Evolutionary conservation across 2,113 vertebrate species (phyloP).

Genomic region (Ceratotherium simum): DNA sequence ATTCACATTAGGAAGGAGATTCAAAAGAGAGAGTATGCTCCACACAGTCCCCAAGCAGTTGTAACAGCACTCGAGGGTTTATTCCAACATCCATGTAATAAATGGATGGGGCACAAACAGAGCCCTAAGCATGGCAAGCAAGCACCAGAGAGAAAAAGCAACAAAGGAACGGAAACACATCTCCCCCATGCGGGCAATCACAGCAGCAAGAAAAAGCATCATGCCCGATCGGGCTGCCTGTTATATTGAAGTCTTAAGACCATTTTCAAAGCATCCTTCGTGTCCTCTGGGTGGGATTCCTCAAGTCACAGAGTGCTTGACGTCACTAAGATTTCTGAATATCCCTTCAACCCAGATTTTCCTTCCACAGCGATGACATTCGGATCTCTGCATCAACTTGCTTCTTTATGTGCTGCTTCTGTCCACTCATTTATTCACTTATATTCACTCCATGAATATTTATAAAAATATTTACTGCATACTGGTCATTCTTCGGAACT

Average conservation of each 20-base stretch:
- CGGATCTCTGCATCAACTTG: not conserved
- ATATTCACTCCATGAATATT: not conserved
- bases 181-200: not conserved
- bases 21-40: not conserved
- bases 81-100: not conserved
- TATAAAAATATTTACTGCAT: not conserved
- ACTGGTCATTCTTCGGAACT: not conserved
- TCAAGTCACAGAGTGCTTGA: not conserved
- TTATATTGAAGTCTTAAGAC: not conserved
- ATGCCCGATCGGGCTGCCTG: not conserved
- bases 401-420: not conserved
- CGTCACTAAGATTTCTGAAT: not conserved
- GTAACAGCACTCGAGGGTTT: not conserved
- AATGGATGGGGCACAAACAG: not conserved
- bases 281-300: not conserved
- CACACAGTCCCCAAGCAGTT: not conserved
- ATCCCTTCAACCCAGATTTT: not conserved
- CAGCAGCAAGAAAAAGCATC: not conserved
- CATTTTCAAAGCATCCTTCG: not conserved
- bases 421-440: not conserved
- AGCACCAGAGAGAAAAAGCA: not conserved
- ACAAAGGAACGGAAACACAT: not conserved
- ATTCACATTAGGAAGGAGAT: not conserved
- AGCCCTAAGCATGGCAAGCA: fast-evolving
- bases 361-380: not conserved